Percentiles rank a stretch among this genome's conserved stretches.
Evolutionary conservation across 2,113 vertebrate genomes (phyloP).

Genomic region (Odocoileus hemionus): DNA sequence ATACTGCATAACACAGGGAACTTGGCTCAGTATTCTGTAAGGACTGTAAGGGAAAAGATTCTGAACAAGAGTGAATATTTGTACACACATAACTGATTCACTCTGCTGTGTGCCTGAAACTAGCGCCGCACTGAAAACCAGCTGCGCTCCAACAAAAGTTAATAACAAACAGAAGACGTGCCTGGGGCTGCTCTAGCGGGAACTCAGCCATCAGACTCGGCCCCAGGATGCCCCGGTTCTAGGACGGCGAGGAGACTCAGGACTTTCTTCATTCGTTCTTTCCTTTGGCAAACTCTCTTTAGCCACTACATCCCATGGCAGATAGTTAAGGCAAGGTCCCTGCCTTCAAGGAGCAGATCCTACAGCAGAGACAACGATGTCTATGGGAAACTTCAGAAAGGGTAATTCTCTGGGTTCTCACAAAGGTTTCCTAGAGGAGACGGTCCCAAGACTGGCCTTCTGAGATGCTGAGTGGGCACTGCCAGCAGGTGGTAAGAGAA

Average conservation of each 20-base stretch:
- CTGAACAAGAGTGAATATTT: neutral
- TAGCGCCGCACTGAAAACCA: neutral
- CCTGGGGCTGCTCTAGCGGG: neutral
- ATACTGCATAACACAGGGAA: neutral
- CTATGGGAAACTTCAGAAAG: neutral
- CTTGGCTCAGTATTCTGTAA: neutral
- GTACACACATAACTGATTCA: neutral
- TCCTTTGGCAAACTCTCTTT: neutral
- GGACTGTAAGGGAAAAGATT: neutral
- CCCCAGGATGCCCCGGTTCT: neutral
- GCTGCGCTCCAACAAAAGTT: neutral
- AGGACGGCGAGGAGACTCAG: too few relatives aligned
- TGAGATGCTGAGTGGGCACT: neutral
- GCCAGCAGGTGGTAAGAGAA: neutral
- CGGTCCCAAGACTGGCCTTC: neutral
- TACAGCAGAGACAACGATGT: too few relatives aligned
- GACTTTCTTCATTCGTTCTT: neutral
- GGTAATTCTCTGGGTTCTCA: neutral
- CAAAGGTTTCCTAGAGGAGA: neutral
- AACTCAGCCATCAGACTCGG: neutral
- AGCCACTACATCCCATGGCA: neutral
- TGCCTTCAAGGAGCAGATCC: neutral
- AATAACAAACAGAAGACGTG: neutral
- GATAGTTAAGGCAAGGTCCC: accelerated
- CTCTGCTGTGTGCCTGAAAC: neutral